Evolutionary conservation across 2,113 vertebrate species (phyloP), one percentile per base, ranked within the genome.

Genomic region (Bubo bubo): DNA sequence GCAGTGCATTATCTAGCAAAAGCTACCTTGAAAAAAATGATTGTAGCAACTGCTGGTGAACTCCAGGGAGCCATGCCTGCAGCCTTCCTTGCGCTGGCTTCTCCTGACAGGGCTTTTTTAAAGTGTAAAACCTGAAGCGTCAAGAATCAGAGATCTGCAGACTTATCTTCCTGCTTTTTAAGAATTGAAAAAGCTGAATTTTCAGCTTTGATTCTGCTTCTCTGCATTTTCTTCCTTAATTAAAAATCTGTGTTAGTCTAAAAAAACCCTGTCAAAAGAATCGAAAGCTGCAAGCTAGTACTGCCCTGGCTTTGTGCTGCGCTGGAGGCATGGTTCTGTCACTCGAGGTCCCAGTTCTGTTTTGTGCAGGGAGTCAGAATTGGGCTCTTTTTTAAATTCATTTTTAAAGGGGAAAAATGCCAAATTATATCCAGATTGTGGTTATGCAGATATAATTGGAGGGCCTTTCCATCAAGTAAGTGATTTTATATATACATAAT

Each of bases 1-100:
- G 24, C 92, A 95, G 93, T 96, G 95, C 95, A 72, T 92, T 98
- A 94, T 90, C 45, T 55, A 63, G 64, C 80, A 56, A 76, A 88
- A 95, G 37, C 73, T 50, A 9, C 95, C 93, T 91, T 93, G 88
- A 24, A 64, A 70, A 70, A 47, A 86, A 81, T 7, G 37, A 74
- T 76, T 79, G 90, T 86, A 85, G 62, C 88, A 83, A 28, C 79
- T 62, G 72, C 76, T 68, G 63, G 60, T 53, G 91, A 82, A 10
- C 58, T 90, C 66, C 83, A 56, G 75, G 79, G 94, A 90, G 91
- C 94, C 67, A 4, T 60, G 71, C 30, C 79, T 71, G 79, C 87
- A 35, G 73, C 96, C 88, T 88, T 43, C 94, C 80, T 82, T 90
- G 8, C 4, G 3, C 86, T 21, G 76, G 50, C 73, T 73, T 73